These are phyloP conservation scores for Mus minutoides DNA, from an alignment of 2,797 vertebrate genomes.

Conservation along the genomic window DNA sequence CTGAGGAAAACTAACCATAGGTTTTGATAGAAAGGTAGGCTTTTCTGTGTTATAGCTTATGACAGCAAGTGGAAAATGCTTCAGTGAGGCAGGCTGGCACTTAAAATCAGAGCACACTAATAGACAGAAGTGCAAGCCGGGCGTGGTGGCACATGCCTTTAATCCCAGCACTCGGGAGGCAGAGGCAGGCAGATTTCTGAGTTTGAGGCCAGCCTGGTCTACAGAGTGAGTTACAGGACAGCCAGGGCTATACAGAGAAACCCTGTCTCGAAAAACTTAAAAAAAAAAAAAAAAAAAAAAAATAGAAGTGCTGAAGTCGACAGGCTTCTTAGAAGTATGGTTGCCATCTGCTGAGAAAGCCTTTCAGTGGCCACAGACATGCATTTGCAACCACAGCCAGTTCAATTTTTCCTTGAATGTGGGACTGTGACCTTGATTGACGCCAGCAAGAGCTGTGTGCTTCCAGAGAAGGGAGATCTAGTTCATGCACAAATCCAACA, in stretches of 20 bases:
- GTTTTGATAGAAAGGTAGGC: constrained; percentile 48
- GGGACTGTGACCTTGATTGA: constrained; percentile 55
- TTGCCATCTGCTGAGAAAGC: constrained; percentile 74
- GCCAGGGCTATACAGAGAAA: no score
- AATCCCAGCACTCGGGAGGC: no score
- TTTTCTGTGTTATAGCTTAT: constrained; percentile 66
- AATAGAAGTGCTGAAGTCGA: constrained; percentile 75
- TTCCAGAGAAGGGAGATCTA: constrained; percentile 45
- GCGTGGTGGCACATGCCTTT: no score
- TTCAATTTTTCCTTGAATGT: constrained; percentile 37
- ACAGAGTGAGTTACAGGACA: no score
- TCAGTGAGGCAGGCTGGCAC: constrained; percentile 47
- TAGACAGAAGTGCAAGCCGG: constrained; percentile 68
- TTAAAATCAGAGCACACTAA: constrained; percentile 69
- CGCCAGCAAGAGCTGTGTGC: constrained; percentile 14
- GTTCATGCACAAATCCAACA: constrained; percentile 16
- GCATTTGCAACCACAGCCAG: constrained; percentile 41
- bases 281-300: no score
- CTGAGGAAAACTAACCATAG: constrained; percentile 52
- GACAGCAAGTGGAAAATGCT: constrained; percentile 75
- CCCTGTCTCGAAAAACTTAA: no score
- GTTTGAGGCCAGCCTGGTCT: no score
- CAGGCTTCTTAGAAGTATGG: constrained; percentile 67
- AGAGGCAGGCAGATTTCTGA: no score
- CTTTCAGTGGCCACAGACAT: constrained; percentile 55